Evolutionary conservation across 2,113 vertebrate species (phyloP).

Genomic region (Syngnathus floridae): DNA sequence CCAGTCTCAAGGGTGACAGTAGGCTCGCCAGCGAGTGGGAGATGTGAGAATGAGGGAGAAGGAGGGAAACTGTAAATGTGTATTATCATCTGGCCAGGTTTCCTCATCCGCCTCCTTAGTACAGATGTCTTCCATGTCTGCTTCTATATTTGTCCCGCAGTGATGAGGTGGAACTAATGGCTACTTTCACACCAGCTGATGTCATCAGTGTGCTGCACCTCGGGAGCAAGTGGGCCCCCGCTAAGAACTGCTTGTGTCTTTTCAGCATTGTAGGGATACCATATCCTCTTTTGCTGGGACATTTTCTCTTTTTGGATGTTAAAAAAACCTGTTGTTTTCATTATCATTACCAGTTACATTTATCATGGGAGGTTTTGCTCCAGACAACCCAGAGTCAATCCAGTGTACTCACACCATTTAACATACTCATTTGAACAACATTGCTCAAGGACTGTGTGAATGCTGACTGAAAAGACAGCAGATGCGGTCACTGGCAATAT

Average conservation of each 20-base stretch:
- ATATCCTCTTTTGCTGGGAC: neutral
- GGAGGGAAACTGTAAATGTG: slow-evolving; percentile 42
- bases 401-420: too few relatives aligned
- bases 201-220: slow-evolving; percentile 58
- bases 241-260: slow-evolving; percentile 42
- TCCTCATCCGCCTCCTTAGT: slow-evolving; percentile 52
- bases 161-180: slow-evolving; percentile 72
- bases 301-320: too few relatives aligned
- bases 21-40: slow-evolving; percentile 31
- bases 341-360: too few relatives aligned
- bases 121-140: slow-evolving; percentile 65
- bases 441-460: too few relatives aligned
- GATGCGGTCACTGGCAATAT: too few relatives aligned
- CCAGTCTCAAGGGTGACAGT: slow-evolving; percentile 39
- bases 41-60: slow-evolving; percentile 37
- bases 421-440: too few relatives aligned
- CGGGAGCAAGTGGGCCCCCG: slow-evolving; percentile 43
- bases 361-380: too few relatives aligned
- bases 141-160: slow-evolving; percentile 66
- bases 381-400: too few relatives aligned
- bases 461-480: too few relatives aligned
- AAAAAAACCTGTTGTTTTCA: too few relatives aligned
- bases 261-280: neutral
- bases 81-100: slow-evolving; percentile 67
- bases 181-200: slow-evolving; percentile 65